These are phyloP conservation scores for Drosophila pachea DNA, from an alignment of 1,140 invertebrate genomes.

Conservation along the genomic window DNA sequence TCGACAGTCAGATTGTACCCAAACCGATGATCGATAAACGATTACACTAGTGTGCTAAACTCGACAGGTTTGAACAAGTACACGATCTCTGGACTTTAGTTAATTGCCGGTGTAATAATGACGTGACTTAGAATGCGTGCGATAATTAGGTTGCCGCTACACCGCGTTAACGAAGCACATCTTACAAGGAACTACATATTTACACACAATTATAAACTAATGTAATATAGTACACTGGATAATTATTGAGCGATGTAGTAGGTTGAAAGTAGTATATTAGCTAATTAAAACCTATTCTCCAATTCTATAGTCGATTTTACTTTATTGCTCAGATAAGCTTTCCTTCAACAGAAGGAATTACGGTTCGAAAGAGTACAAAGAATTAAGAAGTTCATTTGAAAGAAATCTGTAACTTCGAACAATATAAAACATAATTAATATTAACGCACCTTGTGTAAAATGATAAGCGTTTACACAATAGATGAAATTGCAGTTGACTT, in stretches of 20 bases:
- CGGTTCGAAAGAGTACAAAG: no score
- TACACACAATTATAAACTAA: slow-evolving; percentile 9
- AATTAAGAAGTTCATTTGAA: no score
- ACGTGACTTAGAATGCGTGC: slow-evolving; percentile 10
- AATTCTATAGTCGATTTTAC: background rate
- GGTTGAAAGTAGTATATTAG: background rate
- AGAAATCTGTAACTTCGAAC: no score
- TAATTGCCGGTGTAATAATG: slow-evolving; percentile 3
- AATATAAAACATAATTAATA: no score
- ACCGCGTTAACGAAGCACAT: background rate
- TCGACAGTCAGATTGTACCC: slow-evolving; percentile 7
- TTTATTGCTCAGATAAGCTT: background rate
- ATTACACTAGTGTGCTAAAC: slow-evolving; percentile 23
- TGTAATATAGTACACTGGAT: background rate
- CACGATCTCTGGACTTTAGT: slow-evolving; percentile 11
- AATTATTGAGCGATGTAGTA: background rate
- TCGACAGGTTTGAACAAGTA: slow-evolving; percentile 26
- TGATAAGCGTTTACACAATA: no score
- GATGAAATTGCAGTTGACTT: no score
- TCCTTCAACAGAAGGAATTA: no score
- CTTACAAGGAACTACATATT: slow-evolving; percentile 5
- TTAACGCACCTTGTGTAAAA: no score
- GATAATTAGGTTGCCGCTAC: slow-evolving; percentile 19
- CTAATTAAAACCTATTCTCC: background rate
- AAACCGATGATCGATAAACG: slow-evolving; percentile 25